Percentiles rank a stretch among this genome's conserved stretches.
Evolutionary conservation across 92 coral and sea anemone species (phyloP).

Genomic region (Epizoanthus stellaris): DNA sequence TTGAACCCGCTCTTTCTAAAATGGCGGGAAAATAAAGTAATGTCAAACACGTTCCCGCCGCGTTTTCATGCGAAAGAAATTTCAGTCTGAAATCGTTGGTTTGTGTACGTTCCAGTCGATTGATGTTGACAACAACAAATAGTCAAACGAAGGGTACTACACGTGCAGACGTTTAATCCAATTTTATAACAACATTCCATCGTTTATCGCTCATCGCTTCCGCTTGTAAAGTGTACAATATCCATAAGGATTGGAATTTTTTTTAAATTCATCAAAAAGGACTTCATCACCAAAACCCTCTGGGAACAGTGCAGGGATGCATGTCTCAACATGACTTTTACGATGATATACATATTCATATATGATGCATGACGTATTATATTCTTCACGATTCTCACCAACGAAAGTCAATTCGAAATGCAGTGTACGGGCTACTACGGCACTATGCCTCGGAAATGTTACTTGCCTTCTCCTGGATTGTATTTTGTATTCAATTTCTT

Average conservation of each 20-base stretch:
- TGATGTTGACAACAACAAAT: neutral
- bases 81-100: neutral
- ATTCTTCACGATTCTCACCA: too few species aligned
- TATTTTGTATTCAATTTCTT: too few species aligned
- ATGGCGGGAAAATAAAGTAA: slow-evolving; percentile 13
- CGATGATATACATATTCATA: too few species aligned
- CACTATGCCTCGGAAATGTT: too few species aligned
- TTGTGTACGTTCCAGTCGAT: neutral
- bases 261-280: neutral
- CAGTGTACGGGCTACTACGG: too few species aligned
- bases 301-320: neutral
- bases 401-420: too few species aligned
- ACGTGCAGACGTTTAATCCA: slow-evolving; percentile 37
- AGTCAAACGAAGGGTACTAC: neutral
- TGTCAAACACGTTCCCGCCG: neutral
- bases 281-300: neutral
- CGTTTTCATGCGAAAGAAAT: neutral
- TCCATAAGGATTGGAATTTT: neutral
- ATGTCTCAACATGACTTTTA: neutral
- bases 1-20: neutral
- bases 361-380: too few species aligned
- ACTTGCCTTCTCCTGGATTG: too few species aligned
- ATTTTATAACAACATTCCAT: slow-evolving; percentile 20
- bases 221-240: slow-evolving; percentile 10
- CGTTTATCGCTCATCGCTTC: slow-evolving; percentile 31